A percentile compares a stretch with the other conserved stretches of the same genome.
Evolutionary conservation across 1,140 invertebrate species (phyloP).

Genomic region (Arion vulgaris): DNA sequence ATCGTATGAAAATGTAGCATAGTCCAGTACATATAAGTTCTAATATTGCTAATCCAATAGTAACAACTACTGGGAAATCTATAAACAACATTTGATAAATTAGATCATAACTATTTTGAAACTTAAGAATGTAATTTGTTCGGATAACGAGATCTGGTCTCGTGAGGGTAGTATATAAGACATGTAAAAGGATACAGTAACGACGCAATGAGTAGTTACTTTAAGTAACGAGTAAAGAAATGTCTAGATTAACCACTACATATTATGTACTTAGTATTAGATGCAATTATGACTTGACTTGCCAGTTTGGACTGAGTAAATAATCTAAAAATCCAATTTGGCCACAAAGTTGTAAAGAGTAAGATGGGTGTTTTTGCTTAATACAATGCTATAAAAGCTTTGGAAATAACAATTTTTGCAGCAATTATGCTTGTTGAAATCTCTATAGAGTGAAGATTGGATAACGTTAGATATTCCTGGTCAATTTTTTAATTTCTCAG

Average conservation of each 20-base stretch:
- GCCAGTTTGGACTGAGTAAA: too few relatives aligned
- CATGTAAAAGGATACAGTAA: neutral
- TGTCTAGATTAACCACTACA: neutral
- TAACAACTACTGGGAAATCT: neutral
- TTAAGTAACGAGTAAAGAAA: neutral
- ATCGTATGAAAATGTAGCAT: too few relatives aligned
- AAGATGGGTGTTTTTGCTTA: neutral
- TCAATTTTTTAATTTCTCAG: neutral
- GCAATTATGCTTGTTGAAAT: neutral
- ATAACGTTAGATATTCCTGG: neutral
- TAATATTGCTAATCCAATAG: too few relatives aligned
- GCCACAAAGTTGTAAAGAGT: neutral
- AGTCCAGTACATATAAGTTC: too few relatives aligned
- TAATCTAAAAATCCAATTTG: neutral
- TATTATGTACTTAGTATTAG: neutral
- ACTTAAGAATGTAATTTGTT: neutral
- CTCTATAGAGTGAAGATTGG: neutral
- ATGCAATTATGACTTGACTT: too few relatives aligned
- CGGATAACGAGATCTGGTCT: neutral
- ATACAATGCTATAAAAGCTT: neutral
- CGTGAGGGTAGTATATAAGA: neutral
- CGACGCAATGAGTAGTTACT: neutral
- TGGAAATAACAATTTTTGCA: neutral
- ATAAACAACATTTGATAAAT: neutral
- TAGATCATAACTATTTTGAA: neutral